Evolutionary conservation across 2,888 invertebrate species (phyloP), one percentile per base, ranked within the genome.

Genomic region (Drosophila atripex): DNA sequence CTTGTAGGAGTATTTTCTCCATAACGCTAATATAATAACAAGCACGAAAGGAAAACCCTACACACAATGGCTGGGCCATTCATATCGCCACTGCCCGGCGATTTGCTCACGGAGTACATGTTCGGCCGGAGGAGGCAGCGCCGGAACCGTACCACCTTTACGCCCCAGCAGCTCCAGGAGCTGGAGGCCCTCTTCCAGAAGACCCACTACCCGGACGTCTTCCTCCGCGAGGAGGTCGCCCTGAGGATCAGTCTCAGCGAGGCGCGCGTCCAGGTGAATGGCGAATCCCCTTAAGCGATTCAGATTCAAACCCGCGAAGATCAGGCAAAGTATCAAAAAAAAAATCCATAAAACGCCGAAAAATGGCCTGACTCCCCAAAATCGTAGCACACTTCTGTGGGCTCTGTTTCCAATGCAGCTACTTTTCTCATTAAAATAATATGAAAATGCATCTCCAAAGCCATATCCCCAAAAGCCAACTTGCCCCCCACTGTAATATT

Each of bases 191-290:
- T 98, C 21, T 98, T 98, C 92, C 97, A 97, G 91, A 97, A 97
- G 92, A 98, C 98, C 0, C 98, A 98, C 89, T 98, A 98, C 91
- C 98, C 98, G 6, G 98, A 98, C 89, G 98, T 98, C 21, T 92
- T 92, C 64, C 76, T 92, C 72, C 94, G 98, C 80, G 98, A 98
- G 91, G 97, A 98, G 92, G 97, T 98, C 8, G 98, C 98, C 0
- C 92, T 97, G 65, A 93, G 97, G 90, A 98, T 98, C 84, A 97
- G 96, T 89, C 93, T 98, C 7, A 97, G 97, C 1, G 98, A 98
- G 92, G 98, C 98, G 49, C 94, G 98, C 89, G 97, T 98, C 43
- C 98, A 98, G 91, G 92, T 92, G 88, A 89, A 71, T 73, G 53
- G 16, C 39, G 39, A 41, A 18, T 41, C 18, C 16, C 11, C 39